Conservation (phyloP, 2,113 vertebrate species). For the Petaurus breviceps region DNA sequence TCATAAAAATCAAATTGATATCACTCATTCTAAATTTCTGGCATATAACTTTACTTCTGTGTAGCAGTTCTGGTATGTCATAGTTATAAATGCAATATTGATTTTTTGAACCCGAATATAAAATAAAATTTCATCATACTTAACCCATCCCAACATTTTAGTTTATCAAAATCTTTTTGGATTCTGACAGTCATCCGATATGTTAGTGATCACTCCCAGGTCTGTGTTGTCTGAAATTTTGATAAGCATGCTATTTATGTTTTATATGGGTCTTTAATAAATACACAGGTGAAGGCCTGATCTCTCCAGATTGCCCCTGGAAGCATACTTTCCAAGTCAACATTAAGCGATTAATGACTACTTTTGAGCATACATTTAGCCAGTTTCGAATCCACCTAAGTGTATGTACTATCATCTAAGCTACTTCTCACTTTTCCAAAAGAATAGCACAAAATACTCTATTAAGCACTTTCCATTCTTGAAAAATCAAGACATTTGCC, state of each 20-base stretch:
- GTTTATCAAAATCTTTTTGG: not conserved
- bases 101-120: not conserved
- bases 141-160: not conserved
- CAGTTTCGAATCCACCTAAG: no score
- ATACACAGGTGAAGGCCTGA: not conserved
- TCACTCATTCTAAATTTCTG: not conserved
- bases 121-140: not conserved
- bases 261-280: not conserved
- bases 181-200: not conserved
- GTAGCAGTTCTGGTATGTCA: not conserved
- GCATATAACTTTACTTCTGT: not conserved
- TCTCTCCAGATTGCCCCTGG: not conserved
- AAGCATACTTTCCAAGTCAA: not conserved
- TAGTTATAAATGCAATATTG: not conserved
- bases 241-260: not conserved
- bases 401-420: no score
- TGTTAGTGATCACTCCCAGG: not conserved
- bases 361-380: not conserved
- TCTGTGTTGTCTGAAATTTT: not conserved
- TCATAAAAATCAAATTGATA: not conserved
- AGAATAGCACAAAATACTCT: no score
- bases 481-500: no score
- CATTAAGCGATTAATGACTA: not conserved
- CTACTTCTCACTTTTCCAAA: no score
- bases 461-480: no score